Conservation (phyloP, 2,113 vertebrate genomes). For the Nesoenas mayeri region DNA sequence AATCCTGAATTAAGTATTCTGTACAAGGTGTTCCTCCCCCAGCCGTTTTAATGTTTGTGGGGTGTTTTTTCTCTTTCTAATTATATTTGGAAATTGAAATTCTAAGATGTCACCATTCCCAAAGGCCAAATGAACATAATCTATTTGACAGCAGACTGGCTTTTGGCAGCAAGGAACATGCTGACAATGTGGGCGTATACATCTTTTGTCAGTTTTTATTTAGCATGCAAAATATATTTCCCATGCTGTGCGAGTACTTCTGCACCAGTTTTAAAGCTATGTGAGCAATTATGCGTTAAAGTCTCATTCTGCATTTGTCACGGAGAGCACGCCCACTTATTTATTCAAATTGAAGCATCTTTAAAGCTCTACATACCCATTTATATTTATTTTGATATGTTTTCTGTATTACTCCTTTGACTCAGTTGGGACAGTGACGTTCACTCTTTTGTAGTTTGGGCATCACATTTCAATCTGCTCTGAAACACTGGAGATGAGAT, state of each 20-base stretch:
- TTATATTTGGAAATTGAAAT: conserved; percentile 44
- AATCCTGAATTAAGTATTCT: background rate
- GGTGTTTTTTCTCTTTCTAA: background rate
- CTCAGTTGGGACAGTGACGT: background rate
- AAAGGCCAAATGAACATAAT: conserved; percentile 49
- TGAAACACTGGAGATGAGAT: accelerated
- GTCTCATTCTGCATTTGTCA: background rate
- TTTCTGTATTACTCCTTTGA: background rate
- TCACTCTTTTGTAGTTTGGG: background rate
- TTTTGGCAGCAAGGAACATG: conserved; percentile 15
- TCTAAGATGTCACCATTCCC: conserved; percentile 11
- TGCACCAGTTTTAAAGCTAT: background rate
- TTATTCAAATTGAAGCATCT: background rate
- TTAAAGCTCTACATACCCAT: background rate
- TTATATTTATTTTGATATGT: background rate
- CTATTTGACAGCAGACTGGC: conserved; percentile 1
- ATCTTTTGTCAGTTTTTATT: conserved; percentile 42
- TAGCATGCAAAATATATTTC: conserved; percentile 30
- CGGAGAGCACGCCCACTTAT: background rate
- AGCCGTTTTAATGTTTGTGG: background rate
- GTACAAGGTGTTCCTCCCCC: background rate
- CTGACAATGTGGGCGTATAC: conserved; percentile 5
- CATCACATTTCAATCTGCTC: background rate
- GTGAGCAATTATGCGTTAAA: background rate
- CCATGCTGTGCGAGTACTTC: background rate